Evolutionary conservation across 2,113 vertebrate species (phyloP).

Genomic region (Osmerus mordax): DNA sequence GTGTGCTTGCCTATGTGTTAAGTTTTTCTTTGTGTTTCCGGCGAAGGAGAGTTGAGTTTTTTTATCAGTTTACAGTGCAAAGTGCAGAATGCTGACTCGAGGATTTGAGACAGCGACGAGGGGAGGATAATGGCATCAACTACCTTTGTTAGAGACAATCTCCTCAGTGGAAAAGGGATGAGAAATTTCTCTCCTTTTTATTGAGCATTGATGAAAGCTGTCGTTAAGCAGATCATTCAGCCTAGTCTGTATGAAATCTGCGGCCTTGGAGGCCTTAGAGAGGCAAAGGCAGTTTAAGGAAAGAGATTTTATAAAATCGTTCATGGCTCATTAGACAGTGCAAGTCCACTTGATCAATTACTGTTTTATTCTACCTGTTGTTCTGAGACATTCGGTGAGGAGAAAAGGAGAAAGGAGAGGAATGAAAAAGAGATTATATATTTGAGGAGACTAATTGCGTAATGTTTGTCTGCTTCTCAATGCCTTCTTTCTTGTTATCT

Average conservation of each 20-base stretch:
- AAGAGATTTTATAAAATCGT: no score
- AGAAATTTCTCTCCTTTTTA: not conserved
- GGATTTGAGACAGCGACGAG: slow-evolving; percentile 36
- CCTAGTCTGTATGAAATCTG: no score
- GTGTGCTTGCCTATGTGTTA: not conserved
- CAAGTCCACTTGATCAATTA: no score
- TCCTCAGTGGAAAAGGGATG: not conserved
- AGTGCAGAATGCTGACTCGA: slow-evolving; percentile 59
- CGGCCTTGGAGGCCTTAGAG: no score
- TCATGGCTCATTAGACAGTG: no score
- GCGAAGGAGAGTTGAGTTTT: slow-evolving; percentile 63
- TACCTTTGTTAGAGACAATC: not conserved
- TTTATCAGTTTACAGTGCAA: slow-evolving; percentile 56
- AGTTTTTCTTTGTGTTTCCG: slow-evolving; percentile 46
- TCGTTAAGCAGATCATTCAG: no score
- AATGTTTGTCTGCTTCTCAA: not conserved
- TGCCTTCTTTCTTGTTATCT: not conserved
- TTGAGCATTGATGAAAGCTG: no score
- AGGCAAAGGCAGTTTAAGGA: no score
- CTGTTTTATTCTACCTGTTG: no score
- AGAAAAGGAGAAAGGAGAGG: not conserved
- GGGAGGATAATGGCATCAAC: slow-evolving; percentile 22
- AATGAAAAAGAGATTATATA: slow-evolving; percentile 3
- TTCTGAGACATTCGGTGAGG: no score
- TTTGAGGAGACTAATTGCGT: slow-evolving; percentile 3